Base-by-base conservation (phyloP, 2,797 vertebrate species). In the Orestias chungarensis region DNA sequence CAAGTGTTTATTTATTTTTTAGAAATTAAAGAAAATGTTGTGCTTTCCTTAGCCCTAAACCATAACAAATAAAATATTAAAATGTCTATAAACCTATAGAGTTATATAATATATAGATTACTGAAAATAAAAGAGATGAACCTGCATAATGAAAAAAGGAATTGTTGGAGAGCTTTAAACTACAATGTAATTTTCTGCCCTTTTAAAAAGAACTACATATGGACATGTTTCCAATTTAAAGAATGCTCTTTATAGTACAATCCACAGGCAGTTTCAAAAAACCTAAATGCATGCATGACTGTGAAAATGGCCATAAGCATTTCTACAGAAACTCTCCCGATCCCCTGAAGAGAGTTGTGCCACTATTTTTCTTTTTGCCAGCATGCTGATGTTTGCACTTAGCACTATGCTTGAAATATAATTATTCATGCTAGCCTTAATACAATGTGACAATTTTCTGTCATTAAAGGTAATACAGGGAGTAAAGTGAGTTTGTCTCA, bases 381-480 rank as follows among this genome's bases (percentile, higher is more conserved):
- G 35, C 33, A 50, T 33, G 18, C 35, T 68, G 44, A 31, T 61
- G 29, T 46, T 47, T 61, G 55, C 55, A 35, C 43, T 70, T 47
- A 47, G 7, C 20, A 35, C 23, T 4, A 27, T 29, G 66, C 50
- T 54, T 68, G 35, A 40, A 68, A 54, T 42, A 10, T 20, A 68
- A 68, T 18, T 42, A 29, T 42, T 52, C 35, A 50, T 40, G 49
- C 11, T 49, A 52, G 23, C 33, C 2, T 25, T 61, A 40, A n/a
- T 40, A 18, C 29, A 31, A 66, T 11, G 44, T 52, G 27, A 66
- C 55, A 57, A 40, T 23, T 15, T 11, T 33, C 40, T 27, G 33
- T 38, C 47, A 31, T 27, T 68, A 49, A 42, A 40, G 15, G 15
- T 35, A 29, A 4, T 52, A 17, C 14, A 52, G 38, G 31, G 11